Evolutionary conservation across 2,888 invertebrate species (phyloP).

Genomic region (Tenthredo scrophulariae): DNA sequence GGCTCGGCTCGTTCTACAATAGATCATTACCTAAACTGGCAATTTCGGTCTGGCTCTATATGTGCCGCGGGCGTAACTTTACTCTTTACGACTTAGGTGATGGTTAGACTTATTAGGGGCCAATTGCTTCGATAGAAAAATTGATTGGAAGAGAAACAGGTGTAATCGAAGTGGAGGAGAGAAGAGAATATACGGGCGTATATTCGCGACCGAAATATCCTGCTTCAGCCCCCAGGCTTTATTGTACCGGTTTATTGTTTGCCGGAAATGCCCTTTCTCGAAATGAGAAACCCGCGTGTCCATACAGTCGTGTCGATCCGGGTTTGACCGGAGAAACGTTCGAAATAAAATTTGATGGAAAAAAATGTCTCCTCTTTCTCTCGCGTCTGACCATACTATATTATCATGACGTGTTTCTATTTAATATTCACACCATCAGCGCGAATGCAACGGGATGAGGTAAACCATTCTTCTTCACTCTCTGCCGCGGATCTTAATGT

Average conservation of each 20-base stretch:
- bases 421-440: background rate
- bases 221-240: background rate
- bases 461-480: background rate
- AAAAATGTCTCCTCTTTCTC: background rate
- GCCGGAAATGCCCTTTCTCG: constrained; percentile 44
- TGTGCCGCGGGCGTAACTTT: background rate
- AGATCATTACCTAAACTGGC: background rate
- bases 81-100: background rate
- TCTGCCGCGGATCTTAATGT: background rate
- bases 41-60: background rate
- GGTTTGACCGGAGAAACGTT: background rate
- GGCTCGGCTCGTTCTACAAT: background rate
- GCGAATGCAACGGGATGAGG: background rate
- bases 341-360: background rate
- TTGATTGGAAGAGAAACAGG: constrained; percentile 26
- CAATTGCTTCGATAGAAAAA: constrained; percentile 13
- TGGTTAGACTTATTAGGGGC: background rate
- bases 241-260: background rate
- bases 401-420: background rate
- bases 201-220: background rate
- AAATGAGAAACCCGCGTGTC: background rate
- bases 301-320: background rate
- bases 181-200: background rate
- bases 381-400: background rate
- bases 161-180: background rate